Base-by-base conservation (phyloP, 35 echinoderm and acorn worm genomes). In the Hemicentrotus pulcherrimus region DNA sequence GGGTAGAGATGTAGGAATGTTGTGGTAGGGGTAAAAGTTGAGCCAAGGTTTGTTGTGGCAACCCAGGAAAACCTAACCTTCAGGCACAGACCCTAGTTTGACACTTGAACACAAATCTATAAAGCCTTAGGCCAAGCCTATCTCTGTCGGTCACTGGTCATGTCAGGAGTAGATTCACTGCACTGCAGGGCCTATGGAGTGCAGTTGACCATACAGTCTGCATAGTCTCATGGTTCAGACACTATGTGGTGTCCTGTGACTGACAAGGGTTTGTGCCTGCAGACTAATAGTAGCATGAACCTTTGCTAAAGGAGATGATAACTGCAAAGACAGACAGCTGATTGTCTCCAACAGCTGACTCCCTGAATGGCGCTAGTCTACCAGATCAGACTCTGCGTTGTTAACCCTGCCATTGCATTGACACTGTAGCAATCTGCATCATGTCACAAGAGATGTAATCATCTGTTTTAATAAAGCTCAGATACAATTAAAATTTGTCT, bases 31-130 rank as follows among this genome's bases (percentile, higher is more conserved):
- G 65, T 78, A 78, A 78, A 78, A 78, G 65, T 78, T 78, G 65
- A 78, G 88, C 24, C 88, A 90, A 90, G 46, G 46, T 90, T 90
- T 90, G 88, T 90, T 90, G 88, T 90, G 88, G 88, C 88, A 90
- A 90, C 31, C 31, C 14, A 18, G n/a, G 46, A 87, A 87, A 31
- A 6, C 35, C 9, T 87, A 87, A 13, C 9, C 86, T 87, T 2
- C 12, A 10, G 52, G 0, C 16, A 59, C 16, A 59, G 52, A 59
- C 52, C 9, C 52, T 59, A 59, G 11, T 7, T 59, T 59, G 11
- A 59, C 52, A 10, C 12, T 59, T 59, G 52, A 16, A 14, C 52
- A 41, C 1, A 1, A 59, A 59, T 11, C 52, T 0, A 16, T 59
- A 59, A 41, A 59, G 52, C 52, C 52, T 59, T 11, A 9, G 12